Evolutionary conservation across 1,140 invertebrate genomes (phyloP), one percentile per base, ranked within the genome.

Genomic region (Ylistrum balloti): DNA sequence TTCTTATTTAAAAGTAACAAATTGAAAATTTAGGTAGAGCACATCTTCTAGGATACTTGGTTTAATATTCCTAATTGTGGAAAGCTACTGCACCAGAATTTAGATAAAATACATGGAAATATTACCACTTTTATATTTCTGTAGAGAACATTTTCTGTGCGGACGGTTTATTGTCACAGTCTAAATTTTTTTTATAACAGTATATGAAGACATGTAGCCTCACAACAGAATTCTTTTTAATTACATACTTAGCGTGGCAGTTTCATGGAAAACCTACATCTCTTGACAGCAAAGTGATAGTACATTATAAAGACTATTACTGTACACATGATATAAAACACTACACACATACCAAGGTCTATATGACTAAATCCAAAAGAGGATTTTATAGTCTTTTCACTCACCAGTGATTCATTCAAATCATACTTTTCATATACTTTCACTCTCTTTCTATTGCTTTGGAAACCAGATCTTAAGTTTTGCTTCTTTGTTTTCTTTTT

Each of bases 341-440:
- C 94, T 91, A 98, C 97, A 95, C 98, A 98, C 94, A 98, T 97
- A 91, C 97, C 97, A 92, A 98, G 97, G 95, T 98, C 98, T 92
- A 97, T 91, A 33, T 90, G 93, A 90, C 93, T 96, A 88, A 97
- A 38, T 93, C 92, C 89, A 90, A 93, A 13, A 45, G 33, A 38
- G 89, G 38, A 28, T 38, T n/a, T 3, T 41, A 15, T 0, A 22
- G 15, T 33, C 10, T 33, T 28, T 22, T 33, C 10, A 17, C 33
- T 35, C 0, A 35, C 33, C 11, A 45, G 15, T 17, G 34, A 35
- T n/a, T 48, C 86, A 28, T 45, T 15, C 38, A 86, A 20, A 11
- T 45, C 28, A 33, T 41, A 74, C 56, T 74, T 74, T 74, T 28
- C n/a, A 28, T 74, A 28, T 7, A n/a, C 22, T 28, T 74, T 74